Percentiles rank a stretch among this genome's conserved stretches.
Evolutionary conservation across 2,113 vertebrate species (phyloP).

Genomic region (Neofelis nebulosa): DNA sequence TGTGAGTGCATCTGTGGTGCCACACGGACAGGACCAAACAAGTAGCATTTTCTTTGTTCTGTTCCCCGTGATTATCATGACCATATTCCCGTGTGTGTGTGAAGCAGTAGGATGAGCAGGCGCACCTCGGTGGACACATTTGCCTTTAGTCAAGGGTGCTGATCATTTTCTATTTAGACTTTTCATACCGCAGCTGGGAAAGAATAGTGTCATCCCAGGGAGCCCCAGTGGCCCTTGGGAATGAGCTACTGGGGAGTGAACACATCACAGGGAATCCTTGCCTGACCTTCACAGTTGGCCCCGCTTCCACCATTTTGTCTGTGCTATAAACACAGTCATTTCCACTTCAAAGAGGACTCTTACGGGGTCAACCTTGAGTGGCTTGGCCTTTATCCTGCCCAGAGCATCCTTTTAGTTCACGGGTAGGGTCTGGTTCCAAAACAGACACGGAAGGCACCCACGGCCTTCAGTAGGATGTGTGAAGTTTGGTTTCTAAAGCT

Average conservation of each 20-base stretch:
- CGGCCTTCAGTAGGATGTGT: too few species aligned
- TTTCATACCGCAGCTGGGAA: neutral
- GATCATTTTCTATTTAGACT: neutral
- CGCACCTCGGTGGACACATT: rapidly evolving
- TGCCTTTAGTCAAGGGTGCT: rapidly evolving
- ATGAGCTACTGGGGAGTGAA: too few species aligned
- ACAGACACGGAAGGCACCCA: neutral
- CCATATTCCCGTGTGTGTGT: rapidly evolving
- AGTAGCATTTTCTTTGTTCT: rapidly evolving
- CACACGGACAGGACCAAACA: rapidly evolving
- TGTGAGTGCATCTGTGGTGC: rapidly evolving
- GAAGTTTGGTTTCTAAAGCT: too few species aligned
- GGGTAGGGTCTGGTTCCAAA: neutral
- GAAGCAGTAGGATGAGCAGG: rapidly evolving
- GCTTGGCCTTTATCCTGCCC: neutral
- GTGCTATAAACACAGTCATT: rapidly evolving
- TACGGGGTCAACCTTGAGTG: neutral
- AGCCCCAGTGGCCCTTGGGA: neutral
- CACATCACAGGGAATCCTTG: rapidly evolving
- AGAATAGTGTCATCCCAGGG: rapidly evolving
- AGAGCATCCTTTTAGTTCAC: neutral
- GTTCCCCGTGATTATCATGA: rapidly evolving
- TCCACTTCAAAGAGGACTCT: neutral
- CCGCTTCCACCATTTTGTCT: rapidly evolving
- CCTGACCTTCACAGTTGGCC: rapidly evolving